Base-by-base conservation (phyloP, 1,140 invertebrate species). In the Drosophila sp. region DNA sequence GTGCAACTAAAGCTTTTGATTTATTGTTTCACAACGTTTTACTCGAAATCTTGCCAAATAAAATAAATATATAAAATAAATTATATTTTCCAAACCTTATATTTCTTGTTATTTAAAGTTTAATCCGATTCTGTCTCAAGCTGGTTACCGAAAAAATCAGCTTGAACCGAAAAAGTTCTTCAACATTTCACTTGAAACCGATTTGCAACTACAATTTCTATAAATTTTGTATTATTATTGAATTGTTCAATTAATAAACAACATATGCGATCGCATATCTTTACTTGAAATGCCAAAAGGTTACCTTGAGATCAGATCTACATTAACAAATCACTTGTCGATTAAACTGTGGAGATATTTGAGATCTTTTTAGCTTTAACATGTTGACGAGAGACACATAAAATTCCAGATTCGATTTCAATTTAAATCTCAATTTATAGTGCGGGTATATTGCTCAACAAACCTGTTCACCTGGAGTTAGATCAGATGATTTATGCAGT, bases 251-350 rank as follows among this genome's bases (percentile, higher is more conserved):
- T 25, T n/a, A 7, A 27, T 27, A 27, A 48, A 11, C 53, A 56
- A 56, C 34, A 7, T 27, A 29, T 14, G 50, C 32, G 9, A 34
- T 16, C n/a, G 7, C 3, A n/a, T 53, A 9, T 32, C 2, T n/a
- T 6, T 36, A 25, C 25, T 13, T 36, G 29, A 36, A 86, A 89
- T 89, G 72, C 64, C 83, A 87, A 82, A 21, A 70, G 80, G 46
- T 80, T 64, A 67, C 83, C 83, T 87, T 87, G 79, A 80, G 80
- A 59, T 27, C 34, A 80, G 80, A 59, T 27, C 34, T 45, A 32
- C 40, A 43, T 56, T 32, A 59, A 16, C 32, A 46, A 16, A n/a
- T 59, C 13, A 29, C 46, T 34, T 51, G n/a, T 16, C 8, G 25
- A 34, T 75, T 64, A 34, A 73, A 73, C 41, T 54, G 13, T 16